Conservation (phyloP, 2,113 vertebrate genomes). For the Pampusana beccarii region DNA sequence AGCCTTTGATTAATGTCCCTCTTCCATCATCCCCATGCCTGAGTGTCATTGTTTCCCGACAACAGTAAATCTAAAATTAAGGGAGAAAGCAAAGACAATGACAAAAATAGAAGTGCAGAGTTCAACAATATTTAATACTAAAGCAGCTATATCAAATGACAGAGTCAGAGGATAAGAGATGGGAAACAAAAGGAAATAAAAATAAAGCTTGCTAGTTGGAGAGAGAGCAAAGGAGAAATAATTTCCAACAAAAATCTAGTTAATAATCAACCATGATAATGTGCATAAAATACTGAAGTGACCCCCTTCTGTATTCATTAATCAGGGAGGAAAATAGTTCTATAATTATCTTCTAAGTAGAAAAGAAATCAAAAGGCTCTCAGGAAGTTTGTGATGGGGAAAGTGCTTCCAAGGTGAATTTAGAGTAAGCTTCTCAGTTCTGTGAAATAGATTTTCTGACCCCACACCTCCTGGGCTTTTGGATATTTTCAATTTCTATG, state of each 20-base stretch:
- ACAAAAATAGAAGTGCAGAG: neutral
- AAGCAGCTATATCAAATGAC: neutral
- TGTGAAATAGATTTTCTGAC: slow-evolving; percentile 40
- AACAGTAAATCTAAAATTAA: neutral
- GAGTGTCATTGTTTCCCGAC: neutral
- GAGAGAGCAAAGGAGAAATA: neutral
- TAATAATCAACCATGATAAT: slow-evolving; percentile 9
- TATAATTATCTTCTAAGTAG: slow-evolving; percentile 43
- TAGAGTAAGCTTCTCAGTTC: slow-evolving; percentile 12
- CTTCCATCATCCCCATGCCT: neutral
- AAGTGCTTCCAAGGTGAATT: slow-evolving; percentile 58
- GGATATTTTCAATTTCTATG: slow-evolving; percentile 42
- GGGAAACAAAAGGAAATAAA: neutral
- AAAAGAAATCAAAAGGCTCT: slow-evolving; percentile 45
- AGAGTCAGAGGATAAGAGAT: neutral
- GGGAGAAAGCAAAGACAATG: neutral
- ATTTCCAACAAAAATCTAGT: neutral
- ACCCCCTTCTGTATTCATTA: neutral
- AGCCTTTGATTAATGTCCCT: neutral
- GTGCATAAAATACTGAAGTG: slow-evolving; percentile 20
- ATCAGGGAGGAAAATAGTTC: neutral
- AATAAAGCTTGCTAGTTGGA: neutral
- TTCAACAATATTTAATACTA: neutral
- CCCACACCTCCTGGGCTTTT: slow-evolving; percentile 20
- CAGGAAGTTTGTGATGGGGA: neutral